Evolutionary conservation across 2,797 vertebrate genomes (phyloP), one percentile per base, ranked within the genome.

Genomic region (Cyclura pinguis): DNA sequence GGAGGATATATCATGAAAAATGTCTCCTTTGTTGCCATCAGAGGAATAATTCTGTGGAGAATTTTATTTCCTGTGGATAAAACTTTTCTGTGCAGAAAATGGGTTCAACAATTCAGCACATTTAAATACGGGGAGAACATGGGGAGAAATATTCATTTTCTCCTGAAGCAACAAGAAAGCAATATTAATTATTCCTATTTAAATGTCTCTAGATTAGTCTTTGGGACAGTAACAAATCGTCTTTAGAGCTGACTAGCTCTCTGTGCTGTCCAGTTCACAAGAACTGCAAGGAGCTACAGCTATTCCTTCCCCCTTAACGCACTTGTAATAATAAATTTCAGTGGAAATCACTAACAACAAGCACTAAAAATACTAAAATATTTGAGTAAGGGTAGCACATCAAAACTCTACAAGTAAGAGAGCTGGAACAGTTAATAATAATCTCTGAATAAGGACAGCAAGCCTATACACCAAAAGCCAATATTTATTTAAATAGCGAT

Each of bases 401-500:
- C 24, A 32, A 59, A 47, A 20, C 16, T 14, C 13, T 55, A 59
- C 38, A 57, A 38, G 13, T 10, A 74, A n/a, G 20, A 88, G 35
- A 84, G 55, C 16, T 62, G 55, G 7, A 87, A 76, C 14, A 50
- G 24, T 83, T 85, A 69, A 69, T 72, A 73, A 69, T 27, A 82
- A 83, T 24, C 3, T 29, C 24, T 27, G 57, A 76, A 64, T 55
- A 76, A 86, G 38, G 84, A 74, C 20, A 89, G 57, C 35, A 84
- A 16, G 62, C 62, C 35, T 59, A 81, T 6, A 42, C 47, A 59
- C 27, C 78, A 27, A 67, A 69, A 59, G 38, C 38, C 77, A 90
- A 72, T 80, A 81, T 90, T 82, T 81, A 73, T 86, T 81, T 81
- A 59, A 86, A 86, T 29, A 87, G 78, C 87, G 78, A 83, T 52